Percentiles rank a stretch among this genome's conserved stretches.
Conservation (phyloP, 2,797 vertebrate species). For the Peromyscus nudipes region DNA sequence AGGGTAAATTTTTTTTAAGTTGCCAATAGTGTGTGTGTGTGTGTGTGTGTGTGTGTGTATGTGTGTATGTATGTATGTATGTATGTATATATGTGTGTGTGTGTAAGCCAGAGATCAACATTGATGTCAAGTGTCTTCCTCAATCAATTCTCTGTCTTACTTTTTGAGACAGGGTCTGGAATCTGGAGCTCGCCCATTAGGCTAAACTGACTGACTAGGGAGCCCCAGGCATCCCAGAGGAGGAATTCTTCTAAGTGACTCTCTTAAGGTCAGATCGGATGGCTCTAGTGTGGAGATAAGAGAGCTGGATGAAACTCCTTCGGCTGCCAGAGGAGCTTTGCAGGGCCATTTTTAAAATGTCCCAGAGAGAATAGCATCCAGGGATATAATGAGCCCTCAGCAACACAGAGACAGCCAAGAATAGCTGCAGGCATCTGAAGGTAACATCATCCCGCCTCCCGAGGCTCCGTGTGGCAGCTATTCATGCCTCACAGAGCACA, state of each 20-base stretch:
- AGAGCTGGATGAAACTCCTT: not conserved
- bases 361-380: not conserved
- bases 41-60: not conserved
- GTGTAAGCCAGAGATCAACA: too few species aligned
- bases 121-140: not conserved
- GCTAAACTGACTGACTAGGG: not conserved
- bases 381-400: constrained; percentile 9
- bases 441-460: not conserved
- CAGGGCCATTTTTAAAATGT: not conserved
- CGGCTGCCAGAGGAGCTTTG: not conserved
- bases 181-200: not conserved
- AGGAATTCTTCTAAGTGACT: not conserved
- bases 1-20: not conserved
- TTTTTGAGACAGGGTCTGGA: not conserved
- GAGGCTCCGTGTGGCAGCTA: not conserved
- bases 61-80: not conserved
- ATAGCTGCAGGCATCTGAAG: not conserved
- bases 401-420: not conserved
- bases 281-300: not conserved
- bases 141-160: not conserved
- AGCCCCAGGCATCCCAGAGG: not conserved
- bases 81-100: not conserved
- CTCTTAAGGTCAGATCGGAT: not conserved
- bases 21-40: not conserved
- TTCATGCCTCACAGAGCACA: not conserved